Evolutionary conservation across 2,113 vertebrate species (phyloP).

Genomic region (Psittacara wagleri): DNA sequence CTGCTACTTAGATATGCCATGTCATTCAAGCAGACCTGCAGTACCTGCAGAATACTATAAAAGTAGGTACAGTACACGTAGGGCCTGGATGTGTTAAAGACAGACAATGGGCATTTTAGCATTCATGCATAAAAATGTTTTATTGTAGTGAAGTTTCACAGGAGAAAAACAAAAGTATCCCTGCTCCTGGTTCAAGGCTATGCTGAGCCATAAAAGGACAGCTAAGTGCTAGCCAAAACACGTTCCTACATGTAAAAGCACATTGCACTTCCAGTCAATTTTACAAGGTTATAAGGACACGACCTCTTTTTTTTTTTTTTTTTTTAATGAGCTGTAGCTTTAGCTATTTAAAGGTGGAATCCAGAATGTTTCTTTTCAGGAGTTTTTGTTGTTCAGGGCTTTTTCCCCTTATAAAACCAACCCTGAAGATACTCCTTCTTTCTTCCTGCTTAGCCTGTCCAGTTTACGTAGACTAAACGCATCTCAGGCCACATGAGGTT

Average conservation of each 20-base stretch:
- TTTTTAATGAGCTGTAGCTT: not conserved
- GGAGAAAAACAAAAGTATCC: not conserved
- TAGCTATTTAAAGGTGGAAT: not conserved
- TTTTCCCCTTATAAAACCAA: not conserved
- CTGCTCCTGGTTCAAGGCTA: not conserved
- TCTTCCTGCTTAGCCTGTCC: not conserved
- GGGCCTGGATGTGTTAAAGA: not conserved
- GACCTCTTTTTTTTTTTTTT: not conserved
- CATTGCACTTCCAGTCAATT: constrained; percentile 34
- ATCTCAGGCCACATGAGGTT: not conserved
- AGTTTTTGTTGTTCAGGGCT: not conserved
- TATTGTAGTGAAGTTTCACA: constrained; percentile 84
- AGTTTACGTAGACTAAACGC: not conserved
- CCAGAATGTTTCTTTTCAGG: not conserved
- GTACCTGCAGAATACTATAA: not conserved
- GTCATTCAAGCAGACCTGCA: not conserved
- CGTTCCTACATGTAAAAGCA: not conserved
- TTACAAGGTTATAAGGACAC: not conserved
- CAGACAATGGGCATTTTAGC: not conserved
- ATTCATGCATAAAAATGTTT: constrained; percentile 69
- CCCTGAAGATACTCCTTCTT: not conserved
- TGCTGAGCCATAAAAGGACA: not conserved
- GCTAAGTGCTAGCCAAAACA: not conserved
- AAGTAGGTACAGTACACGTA: not conserved
- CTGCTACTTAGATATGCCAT: not conserved